Base-by-base conservation (phyloP, 2,113 vertebrate genomes). In the Tetrao urogallus region DNA sequence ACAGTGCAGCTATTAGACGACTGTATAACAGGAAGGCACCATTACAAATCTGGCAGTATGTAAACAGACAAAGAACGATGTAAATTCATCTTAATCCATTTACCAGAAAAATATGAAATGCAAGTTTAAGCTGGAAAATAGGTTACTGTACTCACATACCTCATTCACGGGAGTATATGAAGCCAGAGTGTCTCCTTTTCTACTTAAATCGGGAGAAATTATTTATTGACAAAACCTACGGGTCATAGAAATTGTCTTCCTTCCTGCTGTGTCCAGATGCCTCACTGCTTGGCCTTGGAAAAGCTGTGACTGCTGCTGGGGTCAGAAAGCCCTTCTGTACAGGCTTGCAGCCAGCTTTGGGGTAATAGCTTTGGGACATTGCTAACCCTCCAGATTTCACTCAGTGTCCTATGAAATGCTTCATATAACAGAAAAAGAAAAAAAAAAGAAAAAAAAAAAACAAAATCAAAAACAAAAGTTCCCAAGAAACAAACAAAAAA, bases 251-350 rank as follows among this genome's bases (percentile, higher is more conserved):
- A 21, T 54, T 75, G 25, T 40, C 47, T 67, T 75, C 27, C 6
- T 24, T 10, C 57, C 72, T 82, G 13, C 58, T 64, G 27, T 16
- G 28, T 56, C 66, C 3, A 4, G 11, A 25, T 88, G 76, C 43
- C 48, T 76, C 21, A 13, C 25, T 80, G 56, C 36, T 9, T 77
- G 69, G 54, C 56, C 32, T 88, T 71, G 3, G 66, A 54, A 40
- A 27, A 48, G 60, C 56, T 0, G 0, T 79, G 80, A 32, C 1
- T 1, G 3, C 50, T 47, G 48, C 30, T 19, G 48, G 42, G 34
- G 6, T 61, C 13, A 32, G 48, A 66, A 10, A 3, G 3, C 0
- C 2, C 18, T 45, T 66, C 61, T 28, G 2, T 50, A 13, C 34
- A 36, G 56, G 57, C n/a, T 81, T 13, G 2, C 36, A n/a, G 70